These are phyloP conservation scores for Erpetoichthys calabaricus DNA, from an alignment of 2,797 vertebrate species.

Conservation along the genomic window DNA sequence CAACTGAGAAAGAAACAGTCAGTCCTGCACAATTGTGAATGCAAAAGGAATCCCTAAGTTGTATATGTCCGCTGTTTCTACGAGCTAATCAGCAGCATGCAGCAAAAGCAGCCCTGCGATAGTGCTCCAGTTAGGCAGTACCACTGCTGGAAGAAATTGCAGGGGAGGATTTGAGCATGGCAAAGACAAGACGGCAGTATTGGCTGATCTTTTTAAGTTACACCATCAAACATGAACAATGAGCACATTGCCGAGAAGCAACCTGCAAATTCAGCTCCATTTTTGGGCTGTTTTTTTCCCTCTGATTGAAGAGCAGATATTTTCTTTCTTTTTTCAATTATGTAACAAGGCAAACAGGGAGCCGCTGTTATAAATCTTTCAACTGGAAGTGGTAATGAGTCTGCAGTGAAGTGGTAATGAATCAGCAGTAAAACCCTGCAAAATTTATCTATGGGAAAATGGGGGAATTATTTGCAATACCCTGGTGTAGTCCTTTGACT, in stretches of 20 bases:
- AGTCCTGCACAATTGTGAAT: conserved; percentile 2
- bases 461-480: too few relatives aligned
- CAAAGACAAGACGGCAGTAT: too few relatives aligned
- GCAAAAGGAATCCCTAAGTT: conserved; percentile 9
- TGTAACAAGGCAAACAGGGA: neutral
- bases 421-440: too few relatives aligned
- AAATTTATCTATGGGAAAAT: too few relatives aligned
- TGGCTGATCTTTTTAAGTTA: too few relatives aligned
- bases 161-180: neutral
- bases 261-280: too few relatives aligned
- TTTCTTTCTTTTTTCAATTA: neutral
- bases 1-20: neutral
- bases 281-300: too few relatives aligned
- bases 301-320: too few relatives aligned
- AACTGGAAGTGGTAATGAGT: neutral
- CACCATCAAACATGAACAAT: too few relatives aligned
- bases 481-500: too few relatives aligned
- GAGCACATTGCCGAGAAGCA: too few relatives aligned
- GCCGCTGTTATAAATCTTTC: neutral
- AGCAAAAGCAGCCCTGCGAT: neutral
- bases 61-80: conserved; percentile 24
- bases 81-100: conserved; percentile 27
- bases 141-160: conserved; percentile 1
- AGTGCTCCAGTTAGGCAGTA: conserved; percentile 1
- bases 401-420: too few relatives aligned